These are phyloP conservation scores for Phataginus tetradactyla DNA, from an alignment of 2,797 vertebrate species.

Conservation along the genomic window DNA sequence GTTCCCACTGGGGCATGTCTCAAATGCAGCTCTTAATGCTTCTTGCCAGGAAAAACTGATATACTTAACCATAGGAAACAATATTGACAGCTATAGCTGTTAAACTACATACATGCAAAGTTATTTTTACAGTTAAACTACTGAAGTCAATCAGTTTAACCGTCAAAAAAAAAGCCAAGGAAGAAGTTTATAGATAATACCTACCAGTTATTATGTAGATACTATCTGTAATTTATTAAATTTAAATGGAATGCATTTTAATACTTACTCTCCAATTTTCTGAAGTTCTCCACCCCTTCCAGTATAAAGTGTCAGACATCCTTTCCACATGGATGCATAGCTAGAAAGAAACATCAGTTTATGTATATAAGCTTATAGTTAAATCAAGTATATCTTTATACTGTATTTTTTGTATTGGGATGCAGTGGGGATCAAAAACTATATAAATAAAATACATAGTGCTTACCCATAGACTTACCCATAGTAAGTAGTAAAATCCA, in stretches of 20 bases:
- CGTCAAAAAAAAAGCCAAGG: not conserved
- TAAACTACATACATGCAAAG: not conserved
- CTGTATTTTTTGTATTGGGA: not conserved
- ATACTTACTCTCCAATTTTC: slow-evolving; percentile 99
- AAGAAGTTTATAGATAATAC: not conserved
- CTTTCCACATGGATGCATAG: slow-evolving; percentile 99
- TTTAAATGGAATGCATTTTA: slow-evolving; percentile 11
- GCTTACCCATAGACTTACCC: too few relatives aligned
- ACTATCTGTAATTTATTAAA: not conserved
- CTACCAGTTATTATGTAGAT: slow-evolving; percentile 60
- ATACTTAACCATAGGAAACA: slow-evolving; percentile 14
- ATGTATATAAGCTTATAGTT: not conserved
- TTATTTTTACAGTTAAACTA: not conserved
- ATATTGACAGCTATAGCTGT: not conserved
- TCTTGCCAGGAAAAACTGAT: slow-evolving; percentile 41
- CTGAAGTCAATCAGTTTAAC: not conserved
- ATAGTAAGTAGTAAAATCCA: too few relatives aligned
- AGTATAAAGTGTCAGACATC: slow-evolving; percentile 97
- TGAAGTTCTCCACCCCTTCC: slow-evolving; percentile 98
- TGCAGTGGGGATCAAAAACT: not conserved
- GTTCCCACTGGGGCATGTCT: not conserved
- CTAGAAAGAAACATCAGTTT: slow-evolving; percentile 81
- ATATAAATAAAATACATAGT: not conserved
- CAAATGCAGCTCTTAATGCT: not conserved
- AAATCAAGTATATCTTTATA: not conserved